Evolutionary conservation across 2,113 vertebrate species (phyloP).

Genomic region (Syrrhaptes paradoxus): DNA sequence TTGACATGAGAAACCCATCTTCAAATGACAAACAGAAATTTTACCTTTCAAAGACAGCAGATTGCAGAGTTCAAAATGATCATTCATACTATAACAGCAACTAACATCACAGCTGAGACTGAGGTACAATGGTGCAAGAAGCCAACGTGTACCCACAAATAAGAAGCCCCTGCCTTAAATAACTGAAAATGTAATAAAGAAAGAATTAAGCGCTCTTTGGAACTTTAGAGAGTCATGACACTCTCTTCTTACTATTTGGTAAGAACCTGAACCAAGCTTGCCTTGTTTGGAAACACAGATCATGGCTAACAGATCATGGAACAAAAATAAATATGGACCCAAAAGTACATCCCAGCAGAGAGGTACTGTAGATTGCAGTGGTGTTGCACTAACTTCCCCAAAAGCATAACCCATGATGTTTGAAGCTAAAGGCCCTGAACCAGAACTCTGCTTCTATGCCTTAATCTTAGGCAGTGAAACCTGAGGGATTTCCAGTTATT

Average conservation of each 20-base stretch:
- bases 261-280: background rate
- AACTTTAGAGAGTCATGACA: background rate
- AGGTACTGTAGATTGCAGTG: background rate
- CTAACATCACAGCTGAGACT: background rate
- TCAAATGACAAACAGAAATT: background rate
- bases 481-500: background rate
- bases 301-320: background rate
- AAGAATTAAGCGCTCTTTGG: background rate
- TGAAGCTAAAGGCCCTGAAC: background rate
- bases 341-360: background rate
- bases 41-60: background rate
- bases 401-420: background rate
- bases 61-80: background rate
- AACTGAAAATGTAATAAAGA: background rate
- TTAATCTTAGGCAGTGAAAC: background rate
- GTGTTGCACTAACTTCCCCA: background rate
- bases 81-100: background rate
- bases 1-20: background rate
- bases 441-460: background rate
- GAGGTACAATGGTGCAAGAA: background rate
- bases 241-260: background rate
- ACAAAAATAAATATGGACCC: background rate
- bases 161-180: background rate
- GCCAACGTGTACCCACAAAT: background rate
- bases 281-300: background rate